Conservation (phyloP, 1,140 invertebrate species). For the Scaptomyza graminum region DNA sequence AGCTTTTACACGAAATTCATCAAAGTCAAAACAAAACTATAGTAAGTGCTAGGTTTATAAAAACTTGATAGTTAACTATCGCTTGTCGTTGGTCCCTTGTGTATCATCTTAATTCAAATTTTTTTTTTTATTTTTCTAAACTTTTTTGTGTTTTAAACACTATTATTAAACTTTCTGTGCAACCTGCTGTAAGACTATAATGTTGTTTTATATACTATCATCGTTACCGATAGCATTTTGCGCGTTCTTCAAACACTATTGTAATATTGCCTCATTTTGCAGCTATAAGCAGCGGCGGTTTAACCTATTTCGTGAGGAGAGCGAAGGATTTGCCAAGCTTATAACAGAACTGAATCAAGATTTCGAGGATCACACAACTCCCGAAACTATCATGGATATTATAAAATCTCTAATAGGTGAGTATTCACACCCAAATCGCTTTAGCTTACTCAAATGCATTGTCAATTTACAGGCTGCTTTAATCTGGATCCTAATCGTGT, state of each 20-base stretch:
- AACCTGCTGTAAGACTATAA: no score
- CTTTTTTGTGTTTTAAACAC: no score
- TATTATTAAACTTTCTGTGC: no score
- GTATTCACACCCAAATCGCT: constrained; percentile 5
- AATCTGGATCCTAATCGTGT: constrained; percentile 99
- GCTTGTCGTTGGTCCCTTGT: no score
- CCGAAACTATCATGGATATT: constrained; percentile 89
- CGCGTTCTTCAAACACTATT: no score
- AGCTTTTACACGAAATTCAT: constrained; percentile 98
- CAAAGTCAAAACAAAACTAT: constrained; percentile 98
- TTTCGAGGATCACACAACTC: constrained; percentile 87
- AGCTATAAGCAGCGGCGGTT: constrained; percentile 99
- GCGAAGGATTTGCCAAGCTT: constrained; percentile 99
- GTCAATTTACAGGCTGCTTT: constrained; percentile 93
- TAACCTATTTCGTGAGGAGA: constrained; percentile 99
- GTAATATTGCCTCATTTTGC: constrained; percentile 16
- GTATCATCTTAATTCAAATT: no score
- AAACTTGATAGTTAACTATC: no score
- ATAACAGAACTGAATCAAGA: constrained; percentile 98
- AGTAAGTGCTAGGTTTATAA: constrained; percentile 89
- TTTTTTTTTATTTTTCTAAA: no score
- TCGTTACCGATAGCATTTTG: no score
- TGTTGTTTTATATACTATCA: no score
- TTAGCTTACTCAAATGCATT: background rate
- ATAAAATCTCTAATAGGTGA: constrained; percentile 97